Conservation (phyloP, 2,113 vertebrate genomes). For the Lagopus leucura region DNA sequence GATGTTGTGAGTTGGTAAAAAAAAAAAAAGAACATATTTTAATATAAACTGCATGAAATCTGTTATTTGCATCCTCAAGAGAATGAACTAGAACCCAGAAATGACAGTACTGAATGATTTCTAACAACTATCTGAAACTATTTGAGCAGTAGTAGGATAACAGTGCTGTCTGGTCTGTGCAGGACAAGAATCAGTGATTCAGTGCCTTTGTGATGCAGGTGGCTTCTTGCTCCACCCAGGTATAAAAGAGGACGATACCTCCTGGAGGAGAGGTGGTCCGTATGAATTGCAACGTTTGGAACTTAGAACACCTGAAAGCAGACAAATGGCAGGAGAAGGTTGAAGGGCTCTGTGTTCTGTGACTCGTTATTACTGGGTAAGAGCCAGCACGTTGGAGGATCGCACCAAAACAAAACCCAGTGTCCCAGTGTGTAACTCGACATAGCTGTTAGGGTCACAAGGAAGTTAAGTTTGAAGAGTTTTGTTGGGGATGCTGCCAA, state of each 20-base stretch:
- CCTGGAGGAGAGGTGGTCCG: neutral
- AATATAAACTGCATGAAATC: neutral
- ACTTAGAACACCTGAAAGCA: neutral
- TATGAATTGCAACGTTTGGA: neutral
- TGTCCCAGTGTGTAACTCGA: neutral
- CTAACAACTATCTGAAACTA: neutral
- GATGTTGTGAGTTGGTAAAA: neutral
- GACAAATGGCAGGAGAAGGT: neutral
- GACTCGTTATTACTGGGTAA: neutral
- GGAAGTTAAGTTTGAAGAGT: neutral
- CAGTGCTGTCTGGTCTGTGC: neutral
- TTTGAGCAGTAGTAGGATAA: neutral
- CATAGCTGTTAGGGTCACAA: neutral
- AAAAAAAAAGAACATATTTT: neutral
- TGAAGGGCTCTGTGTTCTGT: neutral
- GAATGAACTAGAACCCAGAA: neutral
- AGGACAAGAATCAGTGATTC: neutral
- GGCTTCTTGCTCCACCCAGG: neutral
- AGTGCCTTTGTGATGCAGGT: neutral
- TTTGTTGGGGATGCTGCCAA: neutral
- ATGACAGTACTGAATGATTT: neutral
- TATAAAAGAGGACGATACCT: neutral
- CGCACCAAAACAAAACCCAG: too few species aligned
- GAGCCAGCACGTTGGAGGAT: neutral
- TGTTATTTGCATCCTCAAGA: neutral